Percentiles rank a stretch among this genome's conserved stretches.
phyloP scores from a whole-genome alignment of 2,113 vertebrate genomes.

The Syngnathoides biaculeatus region DNA sequence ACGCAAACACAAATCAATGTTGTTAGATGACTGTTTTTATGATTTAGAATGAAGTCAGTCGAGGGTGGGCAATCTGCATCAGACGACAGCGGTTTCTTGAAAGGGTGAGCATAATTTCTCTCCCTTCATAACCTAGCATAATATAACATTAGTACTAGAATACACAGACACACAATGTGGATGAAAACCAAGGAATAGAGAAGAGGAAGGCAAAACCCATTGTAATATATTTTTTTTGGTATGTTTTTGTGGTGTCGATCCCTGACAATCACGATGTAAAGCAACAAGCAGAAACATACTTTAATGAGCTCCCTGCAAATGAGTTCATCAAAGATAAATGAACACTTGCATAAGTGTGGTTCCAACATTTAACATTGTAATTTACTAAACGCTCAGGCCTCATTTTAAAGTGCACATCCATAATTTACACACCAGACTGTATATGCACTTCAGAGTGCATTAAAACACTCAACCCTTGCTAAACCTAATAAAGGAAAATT shows the following conservation, averaged over 20 bases:
- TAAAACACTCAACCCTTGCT: neutral
- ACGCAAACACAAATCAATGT: neutral
- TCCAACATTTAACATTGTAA: neutral
- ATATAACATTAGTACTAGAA: neutral
- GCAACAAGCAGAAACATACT: neutral
- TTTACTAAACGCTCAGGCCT: neutral
- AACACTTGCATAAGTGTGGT: constrained; percentile 7
- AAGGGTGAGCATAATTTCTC: neutral
- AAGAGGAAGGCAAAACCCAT: neutral
- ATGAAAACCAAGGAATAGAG: too few species aligned
- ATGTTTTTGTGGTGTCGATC: neutral
- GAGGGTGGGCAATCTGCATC: neutral
- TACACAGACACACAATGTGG: too few species aligned
- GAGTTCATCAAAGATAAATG: neutral
- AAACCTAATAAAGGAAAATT: neutral
- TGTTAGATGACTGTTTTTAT: neutral
- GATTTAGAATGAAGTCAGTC: neutral
- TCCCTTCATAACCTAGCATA: neutral
- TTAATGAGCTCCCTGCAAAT: neutral
- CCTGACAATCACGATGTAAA: neutral
- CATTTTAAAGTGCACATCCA: constrained; percentile 1
- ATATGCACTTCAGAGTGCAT: constrained; percentile 19
- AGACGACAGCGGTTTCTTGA: neutral
- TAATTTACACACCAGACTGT: constrained; percentile 3
- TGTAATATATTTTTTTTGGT: neutral